These are phyloP conservation scores for Galago senegalensis DNA, from an alignment of 2,797 vertebrate genomes.

Conservation along the genomic window DNA sequence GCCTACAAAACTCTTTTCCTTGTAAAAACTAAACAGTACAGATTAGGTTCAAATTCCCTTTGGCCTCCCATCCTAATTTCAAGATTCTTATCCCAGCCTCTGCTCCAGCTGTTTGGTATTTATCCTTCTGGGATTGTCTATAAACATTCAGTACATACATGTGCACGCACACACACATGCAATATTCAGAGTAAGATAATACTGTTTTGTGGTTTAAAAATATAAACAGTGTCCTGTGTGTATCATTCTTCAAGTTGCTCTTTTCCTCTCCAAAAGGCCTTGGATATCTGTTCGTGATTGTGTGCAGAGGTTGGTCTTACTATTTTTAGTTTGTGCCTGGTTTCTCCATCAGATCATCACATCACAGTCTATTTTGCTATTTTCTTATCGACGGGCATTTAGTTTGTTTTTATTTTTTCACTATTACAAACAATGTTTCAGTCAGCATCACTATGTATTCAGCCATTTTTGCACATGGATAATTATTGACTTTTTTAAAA, in stretches of 20 bases:
- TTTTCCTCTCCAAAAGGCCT: background rate
- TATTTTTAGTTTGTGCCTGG: background rate
- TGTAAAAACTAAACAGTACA: conserved; percentile 15
- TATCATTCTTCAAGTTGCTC: background rate
- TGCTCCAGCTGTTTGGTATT: background rate
- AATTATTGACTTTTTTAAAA: conserved; percentile 73
- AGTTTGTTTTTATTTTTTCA: conserved; percentile 70
- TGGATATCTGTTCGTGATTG: background rate
- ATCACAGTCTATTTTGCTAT: conserved; percentile 46
- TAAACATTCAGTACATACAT: background rate
- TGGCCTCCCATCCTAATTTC: background rate
- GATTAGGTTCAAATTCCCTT: conserved; percentile 4
- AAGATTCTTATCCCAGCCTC: background rate
- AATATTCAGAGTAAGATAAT: background rate
- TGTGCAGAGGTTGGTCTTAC: background rate
- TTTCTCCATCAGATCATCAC: conserved; percentile 27
- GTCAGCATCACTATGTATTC: conserved; percentile 72
- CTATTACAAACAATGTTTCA: conserved; percentile 72
- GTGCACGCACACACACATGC: background rate
- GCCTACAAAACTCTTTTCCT: background rate
- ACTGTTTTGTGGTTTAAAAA: conserved; percentile 59
- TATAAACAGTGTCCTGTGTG: background rate
- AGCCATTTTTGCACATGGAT: conserved; percentile 64
- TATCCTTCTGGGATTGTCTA: background rate
- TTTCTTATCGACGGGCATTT: conserved; percentile 59